phyloP scores from a whole-genome alignment of 2,113 vertebrate genomes.

The Oncorhynchus gorbuscha region DNA sequence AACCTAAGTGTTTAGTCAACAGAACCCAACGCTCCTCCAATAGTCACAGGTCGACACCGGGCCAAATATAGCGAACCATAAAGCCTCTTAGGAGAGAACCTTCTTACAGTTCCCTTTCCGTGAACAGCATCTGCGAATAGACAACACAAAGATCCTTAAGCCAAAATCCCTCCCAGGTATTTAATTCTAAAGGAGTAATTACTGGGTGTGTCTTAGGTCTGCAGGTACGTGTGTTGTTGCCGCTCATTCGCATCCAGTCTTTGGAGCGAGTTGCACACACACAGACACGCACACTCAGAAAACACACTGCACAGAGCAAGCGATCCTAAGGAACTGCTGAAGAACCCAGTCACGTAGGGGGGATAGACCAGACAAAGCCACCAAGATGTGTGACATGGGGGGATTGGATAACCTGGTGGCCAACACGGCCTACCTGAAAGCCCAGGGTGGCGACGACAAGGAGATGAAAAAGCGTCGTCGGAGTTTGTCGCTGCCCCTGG shows the following conservation, averaged over 20 bases:
- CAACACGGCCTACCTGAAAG: conserved; percentile 93
- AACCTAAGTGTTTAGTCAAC: conserved; percentile 43
- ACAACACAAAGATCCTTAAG: conserved; percentile 84
- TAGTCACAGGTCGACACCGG: conserved; percentile 36
- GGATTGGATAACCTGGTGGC: conserved; percentile 92
- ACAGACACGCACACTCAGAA: conserved; percentile 20
- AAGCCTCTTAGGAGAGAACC: conserved; percentile 90
- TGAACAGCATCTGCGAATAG: conserved; percentile 81
- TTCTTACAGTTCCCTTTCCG: conserved; percentile 85
- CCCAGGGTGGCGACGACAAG: conserved; percentile 82
- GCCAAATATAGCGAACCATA: conserved; percentile 84
- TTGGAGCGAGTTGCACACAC: conserved; percentile 42
- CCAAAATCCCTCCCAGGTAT: conserved; percentile 88
- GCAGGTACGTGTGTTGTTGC: conserved; percentile 52
- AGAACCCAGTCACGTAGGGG: conserved; percentile 56
- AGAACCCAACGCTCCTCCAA: conserved; percentile 31
- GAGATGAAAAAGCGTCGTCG: conserved; percentile 85
- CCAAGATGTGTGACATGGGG: conserved; percentile 91
- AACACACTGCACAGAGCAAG: conserved; percentile 18
- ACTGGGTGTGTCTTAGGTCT: conserved; percentile 76
- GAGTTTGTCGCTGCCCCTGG: conserved; percentile 79
- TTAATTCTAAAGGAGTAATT: conserved; percentile 85
- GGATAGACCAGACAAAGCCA: conserved; percentile 56
- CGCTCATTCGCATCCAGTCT: conserved; percentile 70
- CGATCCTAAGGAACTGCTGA: conserved; percentile 48